Percentiles rank a stretch among this genome's conserved stretches.
phyloP scores from a whole-genome alignment of 1,140 invertebrate species.

The Bombus pascuorum region DNA sequence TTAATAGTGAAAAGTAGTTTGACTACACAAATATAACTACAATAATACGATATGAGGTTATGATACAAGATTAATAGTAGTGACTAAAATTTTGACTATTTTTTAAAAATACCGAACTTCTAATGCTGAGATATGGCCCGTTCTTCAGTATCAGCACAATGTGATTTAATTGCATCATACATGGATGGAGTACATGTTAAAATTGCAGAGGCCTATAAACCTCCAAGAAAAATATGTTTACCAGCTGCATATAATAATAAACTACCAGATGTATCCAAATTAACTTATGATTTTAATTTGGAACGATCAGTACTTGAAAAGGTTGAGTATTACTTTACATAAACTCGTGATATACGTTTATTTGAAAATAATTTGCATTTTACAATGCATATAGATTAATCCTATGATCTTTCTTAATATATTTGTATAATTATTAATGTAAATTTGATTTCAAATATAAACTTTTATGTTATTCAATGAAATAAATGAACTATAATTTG shows the following conservation, averaged over 20 bases:
- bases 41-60: constrained; percentile 27
- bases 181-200: constrained; percentile 93
- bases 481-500: constrained; percentile 16
- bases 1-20: neutral
- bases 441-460: neutral
- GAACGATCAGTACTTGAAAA: constrained; percentile 88
- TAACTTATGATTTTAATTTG: constrained; percentile 88
- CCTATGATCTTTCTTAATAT: neutral
- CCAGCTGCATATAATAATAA: constrained; percentile 86
- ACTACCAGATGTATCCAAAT: constrained; percentile 82
- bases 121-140: constrained; percentile 70
- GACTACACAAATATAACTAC: neutral
- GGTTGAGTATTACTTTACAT: constrained; percentile 56
- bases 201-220: constrained; percentile 92
- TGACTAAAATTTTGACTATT: constrained; percentile 6
- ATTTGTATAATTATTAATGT: neutral
- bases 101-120: neutral
- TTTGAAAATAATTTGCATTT: neutral
- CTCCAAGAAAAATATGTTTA: constrained; percentile 88
- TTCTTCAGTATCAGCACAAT: constrained; percentile 69
- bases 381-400: neutral
- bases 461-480: neutral
- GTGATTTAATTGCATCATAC: constrained; percentile 82
- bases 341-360: neutral
- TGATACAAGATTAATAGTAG: neutral